Evolutionary conservation across 2,113 vertebrate species (phyloP), one percentile per base, ranked within the genome.

Genomic region (Datnioides undecimradiatus): DNA sequence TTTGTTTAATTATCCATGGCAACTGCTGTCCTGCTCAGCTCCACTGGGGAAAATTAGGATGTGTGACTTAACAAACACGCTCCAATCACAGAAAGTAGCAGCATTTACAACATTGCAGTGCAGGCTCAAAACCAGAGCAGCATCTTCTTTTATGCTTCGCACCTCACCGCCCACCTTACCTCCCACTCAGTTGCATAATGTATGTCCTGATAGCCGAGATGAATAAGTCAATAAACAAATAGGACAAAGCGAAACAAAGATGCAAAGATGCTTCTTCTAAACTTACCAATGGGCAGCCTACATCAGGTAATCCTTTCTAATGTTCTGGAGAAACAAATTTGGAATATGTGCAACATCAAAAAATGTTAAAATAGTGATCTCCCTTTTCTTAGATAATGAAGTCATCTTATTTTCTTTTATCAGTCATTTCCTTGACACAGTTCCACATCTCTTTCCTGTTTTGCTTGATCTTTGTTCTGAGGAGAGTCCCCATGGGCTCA

Each of bases 1-100:
- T 87, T 82, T 83, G 77, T 83, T 83, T 67, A 86, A 90, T 92
- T 82, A 88, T 90, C 73, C 78, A 83, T 83, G 48, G 68, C 70
- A 83, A 76, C 55, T 41, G 45, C 69, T 80, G 57, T 85, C 59
- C 80, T 82, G 65, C 49, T 68, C 51, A 66, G 51, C 49, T 80
- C 82, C 36, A 25, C 46, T 59, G 80, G 80, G 74, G 63, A 74
- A 58, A 80, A 88, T 85, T 80, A 82, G 62, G 45, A 75, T 0
- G 17, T 58, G 76, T n/a, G 55, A 77, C 60, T 78, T 65, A 38
- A 74, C 72, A 86, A 74, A 83, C 83, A 79, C 64, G 58, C 52
- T 68, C 62, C 29, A 51, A 58, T 84, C 65, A 80, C n/a, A 68
- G 4, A 13, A 40, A 59, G 23, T 45, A 33, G 49, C 75, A 19